Evolutionary conservation across 2,113 vertebrate genomes (phyloP).

Genomic region (Cololabis saira): DNA sequence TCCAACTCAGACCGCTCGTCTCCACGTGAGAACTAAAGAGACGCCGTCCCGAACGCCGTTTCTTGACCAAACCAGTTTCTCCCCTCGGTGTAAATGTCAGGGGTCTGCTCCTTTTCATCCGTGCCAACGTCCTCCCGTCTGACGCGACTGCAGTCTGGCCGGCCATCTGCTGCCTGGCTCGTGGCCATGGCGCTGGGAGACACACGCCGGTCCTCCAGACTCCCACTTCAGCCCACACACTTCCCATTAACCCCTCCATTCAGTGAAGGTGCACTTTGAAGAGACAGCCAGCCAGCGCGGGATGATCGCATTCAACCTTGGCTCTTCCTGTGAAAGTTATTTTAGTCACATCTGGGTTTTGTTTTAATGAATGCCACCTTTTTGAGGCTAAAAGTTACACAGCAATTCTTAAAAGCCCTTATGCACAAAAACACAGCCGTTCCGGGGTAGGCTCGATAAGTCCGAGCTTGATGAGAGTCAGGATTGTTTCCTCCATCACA

Average conservation of each 20-base stretch:
- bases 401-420: constrained; percentile 7
- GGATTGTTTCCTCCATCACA: too few relatives aligned
- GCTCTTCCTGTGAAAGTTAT: constrained; percentile 38
- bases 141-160: constrained; percentile 78
- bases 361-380: constrained; percentile 54
- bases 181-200: constrained; percentile 67
- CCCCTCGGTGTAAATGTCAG: constrained; percentile 44
- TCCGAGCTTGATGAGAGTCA: too few relatives aligned
- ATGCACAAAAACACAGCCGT: too few relatives aligned
- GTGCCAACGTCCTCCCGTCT: constrained; percentile 70
- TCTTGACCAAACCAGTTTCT: constrained; percentile 35
- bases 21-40: neutral
- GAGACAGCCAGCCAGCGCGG: constrained; percentile 22
- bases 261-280: constrained; percentile 53
- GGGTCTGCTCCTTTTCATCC: constrained; percentile 76
- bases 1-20: neutral
- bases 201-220: constrained; percentile 58
- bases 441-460: too few relatives aligned
- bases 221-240: constrained; percentile 38
- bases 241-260: constrained; percentile 49
- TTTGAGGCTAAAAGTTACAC: neutral
- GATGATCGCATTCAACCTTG: too few relatives aligned
- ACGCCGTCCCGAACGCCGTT: constrained; percentile 10
- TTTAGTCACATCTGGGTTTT: constrained; percentile 59
- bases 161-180: constrained; percentile 83